Evolutionary conservation across 2,797 vertebrate species (phyloP).

Genomic region (Urosaurus nigricauda): DNA sequence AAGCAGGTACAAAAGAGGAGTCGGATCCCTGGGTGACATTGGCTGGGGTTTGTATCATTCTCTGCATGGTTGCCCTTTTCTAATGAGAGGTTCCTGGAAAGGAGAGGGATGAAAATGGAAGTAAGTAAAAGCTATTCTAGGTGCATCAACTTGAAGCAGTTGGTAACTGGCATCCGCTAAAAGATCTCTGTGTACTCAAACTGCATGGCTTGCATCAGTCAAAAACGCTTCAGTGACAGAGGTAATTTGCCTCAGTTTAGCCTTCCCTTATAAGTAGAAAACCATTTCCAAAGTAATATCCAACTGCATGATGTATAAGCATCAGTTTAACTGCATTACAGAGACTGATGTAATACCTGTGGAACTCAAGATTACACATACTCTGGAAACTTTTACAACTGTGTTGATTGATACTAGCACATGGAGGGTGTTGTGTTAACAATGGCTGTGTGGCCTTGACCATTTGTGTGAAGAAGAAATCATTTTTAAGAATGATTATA

Average conservation of each 20-base stretch:
- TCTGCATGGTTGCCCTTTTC: constrained; percentile 82
- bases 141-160: constrained; percentile 78
- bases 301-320: constrained; percentile 66
- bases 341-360: constrained; percentile 45
- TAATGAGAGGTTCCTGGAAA: constrained; percentile 79
- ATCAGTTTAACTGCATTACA: constrained; percentile 52
- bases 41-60: constrained; percentile 82
- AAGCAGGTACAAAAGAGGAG: constrained; percentile 82
- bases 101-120: constrained; percentile 81
- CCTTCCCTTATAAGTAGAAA: constrained; percentile 74
- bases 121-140: constrained; percentile 81
- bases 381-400: constrained; percentile 27
- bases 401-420: constrained; percentile 49
- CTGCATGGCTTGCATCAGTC: constrained; percentile 78
- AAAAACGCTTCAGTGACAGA: constrained; percentile 68
- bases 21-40: constrained; percentile 76
- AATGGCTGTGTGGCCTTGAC: constrained; percentile 38
- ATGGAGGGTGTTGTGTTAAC: background rate
- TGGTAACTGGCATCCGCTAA: constrained; percentile 68
- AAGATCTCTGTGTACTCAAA: constrained; percentile 73
- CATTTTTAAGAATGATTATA: constrained; percentile 21
- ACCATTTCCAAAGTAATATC: constrained; percentile 71
- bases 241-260: constrained; percentile 70
- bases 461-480: constrained; percentile 64
- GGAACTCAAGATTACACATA: constrained; percentile 41